phyloP scores from a whole-genome alignment of 2,797 vertebrate genomes.

The Tragelaphus oryx region DNA sequence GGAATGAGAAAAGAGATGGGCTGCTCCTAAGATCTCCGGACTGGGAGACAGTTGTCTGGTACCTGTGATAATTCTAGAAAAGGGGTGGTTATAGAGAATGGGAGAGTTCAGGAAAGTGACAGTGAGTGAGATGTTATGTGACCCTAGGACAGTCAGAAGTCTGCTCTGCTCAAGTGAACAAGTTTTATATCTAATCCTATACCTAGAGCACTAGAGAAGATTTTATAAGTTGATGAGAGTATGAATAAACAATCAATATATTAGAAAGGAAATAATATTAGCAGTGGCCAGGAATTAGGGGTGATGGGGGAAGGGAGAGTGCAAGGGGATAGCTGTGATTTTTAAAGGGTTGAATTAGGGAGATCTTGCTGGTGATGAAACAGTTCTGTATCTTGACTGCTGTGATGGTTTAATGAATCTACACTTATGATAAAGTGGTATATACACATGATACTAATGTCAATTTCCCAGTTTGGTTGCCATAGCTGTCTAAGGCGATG shows the following conservation, averaged over 20 bases:
- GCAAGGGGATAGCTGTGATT: background rate
- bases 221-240: background rate
- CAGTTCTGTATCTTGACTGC: background rate
- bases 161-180: background rate
- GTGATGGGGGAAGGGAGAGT: background rate
- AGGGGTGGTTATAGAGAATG: background rate
- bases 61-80: background rate
- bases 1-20: background rate
- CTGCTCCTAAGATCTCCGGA: background rate
- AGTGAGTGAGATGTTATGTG: accelerated
- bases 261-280: background rate
- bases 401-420: background rate
- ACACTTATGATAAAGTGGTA: accelerated
- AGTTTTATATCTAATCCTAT: background rate
- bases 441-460: too few relatives aligned
- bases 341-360: background rate
- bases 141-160: background rate
- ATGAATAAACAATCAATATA: background rate
- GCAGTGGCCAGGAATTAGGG: background rate
- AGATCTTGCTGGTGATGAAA: background rate
- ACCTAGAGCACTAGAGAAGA: background rate
- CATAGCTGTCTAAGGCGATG: background rate
- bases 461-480: background rate
- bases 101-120: too few relatives aligned
- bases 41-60: background rate